Evolutionary conservation across 2,888 invertebrate genomes (phyloP), one percentile per base, ranked within the genome.

Genomic region (Habroteleia sp.): DNA sequence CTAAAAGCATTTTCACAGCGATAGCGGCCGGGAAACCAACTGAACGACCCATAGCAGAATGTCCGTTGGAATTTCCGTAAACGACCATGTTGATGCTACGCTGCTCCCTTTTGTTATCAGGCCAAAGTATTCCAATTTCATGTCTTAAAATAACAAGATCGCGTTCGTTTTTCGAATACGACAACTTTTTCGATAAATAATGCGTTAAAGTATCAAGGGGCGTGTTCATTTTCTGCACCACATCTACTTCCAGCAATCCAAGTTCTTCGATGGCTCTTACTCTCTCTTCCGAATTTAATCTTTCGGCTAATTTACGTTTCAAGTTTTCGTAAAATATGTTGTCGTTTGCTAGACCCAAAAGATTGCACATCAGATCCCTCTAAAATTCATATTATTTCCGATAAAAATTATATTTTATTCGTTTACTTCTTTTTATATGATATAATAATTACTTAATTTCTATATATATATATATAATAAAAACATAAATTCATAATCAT

Each of bases 41-140:
- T 4, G 96, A 95, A 83, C 95, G 93, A 0, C 97, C 95, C 99
- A 99, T 99, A 16, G 99, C 99, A 0, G 98, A 97, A 88, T 96
- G 96, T 0, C 95, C 94, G 10, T 90, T 89, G 0, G 91, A 90
- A 74, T 95, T 93, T 0, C 99, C 99, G 80, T 99, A 97, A 58
- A 94, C 94, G 0, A 98, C 96, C 89, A 99, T 92, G 76, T 95
- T 96, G 48, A 96, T 93, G 74, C 93, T 95, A 42, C 96, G 93
- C 44, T 92, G 90, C 89, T 99, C 98, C 76, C 93, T 91, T 76
- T 91, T 92, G 11, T 94, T 94, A 85, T 97, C 96, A 1, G 96
- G 95, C 97, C 98, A 98, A 66, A 94, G 92, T 63, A 98, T 96
- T 17, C 94, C 95, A 41, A 99, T 91, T 84, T 98, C 96, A 87